phyloP scores from a whole-genome alignment of 2,888 invertebrate genomes.

The Eumacrocentrus americanus region DNA sequence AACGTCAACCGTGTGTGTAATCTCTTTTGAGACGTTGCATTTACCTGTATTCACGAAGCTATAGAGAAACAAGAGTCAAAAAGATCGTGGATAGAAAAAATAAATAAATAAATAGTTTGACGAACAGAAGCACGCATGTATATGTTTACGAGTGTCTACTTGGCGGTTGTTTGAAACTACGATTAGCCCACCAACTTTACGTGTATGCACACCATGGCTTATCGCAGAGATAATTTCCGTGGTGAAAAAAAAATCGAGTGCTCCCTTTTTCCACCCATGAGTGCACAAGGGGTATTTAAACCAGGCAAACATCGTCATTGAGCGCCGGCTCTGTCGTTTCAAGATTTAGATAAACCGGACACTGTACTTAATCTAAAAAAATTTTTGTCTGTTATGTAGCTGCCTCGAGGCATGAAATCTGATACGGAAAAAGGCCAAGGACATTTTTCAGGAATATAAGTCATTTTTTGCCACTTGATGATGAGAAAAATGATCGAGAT shows the following conservation, averaged over 20 bases:
- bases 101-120: too few species aligned
- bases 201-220: background rate
- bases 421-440: conserved; percentile 1
- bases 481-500: background rate
- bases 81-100: too few species aligned
- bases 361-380: background rate
- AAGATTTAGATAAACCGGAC: conserved; percentile 13
- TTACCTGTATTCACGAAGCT: too few species aligned
- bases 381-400: background rate
- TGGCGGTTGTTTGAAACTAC: too few species aligned
- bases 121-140: too few species aligned
- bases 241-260: background rate
- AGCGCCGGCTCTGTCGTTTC: background rate
- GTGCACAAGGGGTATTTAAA: background rate
- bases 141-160: background rate
- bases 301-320: conserved; percentile 2
- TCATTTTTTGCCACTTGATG: background rate
- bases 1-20: too few species aligned
- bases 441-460: background rate
- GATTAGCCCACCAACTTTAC: background rate
- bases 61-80: too few species aligned
- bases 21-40: background rate
- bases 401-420: background rate
- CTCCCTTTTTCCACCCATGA: background rate
- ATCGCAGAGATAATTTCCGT: background rate